Evolutionary conservation across 23 tunicate species (phyloP).

Genomic region (Styela clava): DNA sequence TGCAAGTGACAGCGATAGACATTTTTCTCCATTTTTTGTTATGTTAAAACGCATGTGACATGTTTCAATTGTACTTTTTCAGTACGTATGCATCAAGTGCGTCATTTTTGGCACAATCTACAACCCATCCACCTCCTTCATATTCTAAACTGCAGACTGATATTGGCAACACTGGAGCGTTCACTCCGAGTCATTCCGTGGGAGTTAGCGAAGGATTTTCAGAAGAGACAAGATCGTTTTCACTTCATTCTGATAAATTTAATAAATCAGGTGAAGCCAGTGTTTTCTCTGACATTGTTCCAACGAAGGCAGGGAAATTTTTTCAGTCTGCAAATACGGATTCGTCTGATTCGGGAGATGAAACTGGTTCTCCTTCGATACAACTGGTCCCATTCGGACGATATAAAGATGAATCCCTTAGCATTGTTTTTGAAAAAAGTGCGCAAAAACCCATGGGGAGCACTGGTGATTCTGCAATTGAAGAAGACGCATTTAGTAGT

Average conservation of each 20-base stretch:
- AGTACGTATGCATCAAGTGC: background rate
- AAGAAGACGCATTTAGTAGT: background rate
- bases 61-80: no score
- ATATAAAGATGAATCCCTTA: slow-evolving; percentile 44
- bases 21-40: no score
- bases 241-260: background rate
- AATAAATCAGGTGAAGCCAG: background rate
- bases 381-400: slow-evolving; percentile 42
- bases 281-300: background rate
- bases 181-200: background rate
- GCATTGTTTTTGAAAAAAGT: slow-evolving; percentile 62
- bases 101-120: background rate
- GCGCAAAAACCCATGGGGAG: background rate
- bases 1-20: no score
- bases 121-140: background rate
- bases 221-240: background rate
- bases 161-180: background rate
- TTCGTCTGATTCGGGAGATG: background rate
- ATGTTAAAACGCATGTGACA: no score
- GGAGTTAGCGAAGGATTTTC: background rate
- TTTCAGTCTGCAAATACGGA: background rate
- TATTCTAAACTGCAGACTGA: background rate
- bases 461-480: slow-evolving; percentile 6
- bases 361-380: background rate
- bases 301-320: background rate